phyloP scores from a whole-genome alignment of 2,888 invertebrate genomes.

The Junonia oenone region DNA sequence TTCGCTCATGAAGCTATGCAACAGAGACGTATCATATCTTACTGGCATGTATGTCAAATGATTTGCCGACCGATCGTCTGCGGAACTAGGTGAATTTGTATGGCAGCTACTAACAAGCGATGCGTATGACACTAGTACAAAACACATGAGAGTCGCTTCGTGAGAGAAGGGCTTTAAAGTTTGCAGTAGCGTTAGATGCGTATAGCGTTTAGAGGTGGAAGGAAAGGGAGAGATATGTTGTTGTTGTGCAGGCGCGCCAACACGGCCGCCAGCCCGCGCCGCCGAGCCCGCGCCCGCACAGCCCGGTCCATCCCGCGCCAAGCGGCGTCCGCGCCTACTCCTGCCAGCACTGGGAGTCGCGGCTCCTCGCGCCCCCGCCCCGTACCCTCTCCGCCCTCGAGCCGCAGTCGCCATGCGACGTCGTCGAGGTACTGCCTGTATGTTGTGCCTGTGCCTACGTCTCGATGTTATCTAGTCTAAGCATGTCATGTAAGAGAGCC shows the following conservation, averaged over 20 bases:
- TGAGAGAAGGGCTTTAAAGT: no score
- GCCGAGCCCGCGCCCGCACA: slow-evolving; percentile 74
- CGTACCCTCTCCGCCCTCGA: slow-evolving; percentile 69
- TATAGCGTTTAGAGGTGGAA: slow-evolving; percentile 1
- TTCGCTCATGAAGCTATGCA: no score
- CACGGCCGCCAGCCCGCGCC: slow-evolving; percentile 77
- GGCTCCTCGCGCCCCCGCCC: slow-evolving; percentile 72
- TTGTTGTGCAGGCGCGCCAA: slow-evolving; percentile 64
- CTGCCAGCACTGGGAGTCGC: slow-evolving; percentile 81
- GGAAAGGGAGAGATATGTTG: not conserved
- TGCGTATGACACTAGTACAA: no score
- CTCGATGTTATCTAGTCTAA: slow-evolving; percentile 35
- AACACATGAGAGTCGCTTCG: no score
- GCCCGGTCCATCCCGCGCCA: slow-evolving; percentile 76
- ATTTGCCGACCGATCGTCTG: no score
- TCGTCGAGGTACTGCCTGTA: slow-evolving; percentile 69
- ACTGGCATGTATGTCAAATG: no score
- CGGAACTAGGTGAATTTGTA: no score
- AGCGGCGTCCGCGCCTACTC: slow-evolving; percentile 80
- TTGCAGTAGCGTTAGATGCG: slow-evolving; percentile 8
- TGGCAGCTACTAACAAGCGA: no score
- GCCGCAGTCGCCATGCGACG: slow-evolving; percentile 65
- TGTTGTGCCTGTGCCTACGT: slow-evolving; percentile 42
- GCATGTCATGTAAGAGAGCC: slow-evolving; percentile 32
- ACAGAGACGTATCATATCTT: no score